phyloP scores from a whole-genome alignment of 2,797 vertebrate genomes.

The Lateolabrax maculatus region DNA sequence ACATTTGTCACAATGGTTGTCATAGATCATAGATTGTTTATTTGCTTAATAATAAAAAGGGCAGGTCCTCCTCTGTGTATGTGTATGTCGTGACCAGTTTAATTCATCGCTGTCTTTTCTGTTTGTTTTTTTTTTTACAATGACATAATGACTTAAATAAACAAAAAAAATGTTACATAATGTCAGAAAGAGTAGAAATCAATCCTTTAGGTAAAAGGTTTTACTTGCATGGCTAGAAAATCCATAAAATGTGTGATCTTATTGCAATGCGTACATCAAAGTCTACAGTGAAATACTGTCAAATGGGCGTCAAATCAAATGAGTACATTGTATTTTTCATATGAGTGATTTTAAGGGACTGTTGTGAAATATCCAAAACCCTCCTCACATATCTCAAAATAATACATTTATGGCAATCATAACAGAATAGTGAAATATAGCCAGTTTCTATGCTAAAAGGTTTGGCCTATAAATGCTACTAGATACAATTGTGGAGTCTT shows the following conservation, averaged over 20 bases:
- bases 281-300: background rate
- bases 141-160: no score
- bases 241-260: background rate
- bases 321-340: background rate
- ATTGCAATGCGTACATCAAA: background rate
- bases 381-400: background rate
- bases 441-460: no score
- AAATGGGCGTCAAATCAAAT: background rate
- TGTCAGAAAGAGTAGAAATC: background rate
- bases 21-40: background rate
- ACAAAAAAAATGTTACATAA: conserved; percentile 7
- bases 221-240: background rate
- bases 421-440: background rate
- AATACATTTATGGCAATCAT: background rate
- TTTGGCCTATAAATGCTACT: background rate
- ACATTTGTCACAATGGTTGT: conserved; percentile 12
- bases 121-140: no score
- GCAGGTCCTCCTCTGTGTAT: accelerated
- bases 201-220: background rate
- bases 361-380: background rate
- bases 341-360: background rate
- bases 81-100: background rate
- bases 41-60: conserved; percentile 5
- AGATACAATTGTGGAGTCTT: background rate
- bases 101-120: no score